Evolutionary conservation across 2,888 invertebrate species (phyloP), one percentile per base, ranked within the genome.

Genomic region (Agrochola lota): DNA sequence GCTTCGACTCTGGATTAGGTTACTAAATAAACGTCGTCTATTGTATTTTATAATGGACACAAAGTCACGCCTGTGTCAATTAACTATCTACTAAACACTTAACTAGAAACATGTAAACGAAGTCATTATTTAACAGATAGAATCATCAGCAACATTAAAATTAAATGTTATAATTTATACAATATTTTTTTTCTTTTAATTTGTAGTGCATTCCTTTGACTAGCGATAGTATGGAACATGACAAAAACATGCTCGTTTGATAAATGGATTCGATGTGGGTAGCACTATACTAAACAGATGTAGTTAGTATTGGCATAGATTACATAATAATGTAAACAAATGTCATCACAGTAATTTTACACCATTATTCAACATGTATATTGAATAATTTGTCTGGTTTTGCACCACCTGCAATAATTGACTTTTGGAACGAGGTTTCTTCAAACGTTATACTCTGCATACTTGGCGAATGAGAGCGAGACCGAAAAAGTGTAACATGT

Each of bases 201-300:
- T 79, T 23, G 17, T 57, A 62, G 62, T 66, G 57, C 71, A 84
- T 83, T 84, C 84, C 46, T 63, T 35, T 26, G 15, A 4, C 3
- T 43, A 5, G 46, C 52, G 83, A 80, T 79, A 75, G 12, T 63
- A 68, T 2, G 7, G 26, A 67, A 84, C 80, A 84, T 52, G 72
- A 60, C 69, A 66, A 62, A 74, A 70, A 79, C 84, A 75, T 79
- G 69, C 23, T 35, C 35, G 17, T 49, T 67, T 83, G 74, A 71
- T 83, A 71, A 70, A 83, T 82, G 20, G 49, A 1, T 7, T 4
- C 12, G 12, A 82, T 81, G 78, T 82, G 83, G 82, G 78, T 57
- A 26, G 59, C 2, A 15, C 0, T 30, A 2, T 52, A 40, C 3
- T 6, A 11, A 57, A 40, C n/a, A 49, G 9, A 64, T 49, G 20